A percentile compares a stretch with the other conserved stretches of the same genome.
Evolutionary conservation across 2,797 vertebrate genomes (phyloP).

Genomic region (Psittacula derbiana): DNA sequence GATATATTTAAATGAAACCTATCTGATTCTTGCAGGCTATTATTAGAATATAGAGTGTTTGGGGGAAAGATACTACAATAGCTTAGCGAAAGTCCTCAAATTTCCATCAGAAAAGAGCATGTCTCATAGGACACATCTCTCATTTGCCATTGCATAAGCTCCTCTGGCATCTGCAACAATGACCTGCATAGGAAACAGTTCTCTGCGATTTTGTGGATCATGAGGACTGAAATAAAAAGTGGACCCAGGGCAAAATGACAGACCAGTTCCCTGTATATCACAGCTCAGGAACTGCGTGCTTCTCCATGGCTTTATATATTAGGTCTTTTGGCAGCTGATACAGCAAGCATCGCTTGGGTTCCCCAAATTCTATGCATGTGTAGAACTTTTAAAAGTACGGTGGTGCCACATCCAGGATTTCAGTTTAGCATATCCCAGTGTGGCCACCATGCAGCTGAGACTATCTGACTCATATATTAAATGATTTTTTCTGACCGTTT

Average conservation of each 20-base stretch:
- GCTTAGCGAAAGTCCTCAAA: not conserved
- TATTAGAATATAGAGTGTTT: not conserved
- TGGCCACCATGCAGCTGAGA: not conserved
- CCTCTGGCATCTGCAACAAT: not conserved
- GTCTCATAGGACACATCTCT: not conserved
- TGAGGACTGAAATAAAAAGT: accelerated
- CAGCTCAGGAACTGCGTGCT: not conserved
- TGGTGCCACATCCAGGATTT: not conserved
- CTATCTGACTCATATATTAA: not conserved
- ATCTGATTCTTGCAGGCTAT: not conserved
- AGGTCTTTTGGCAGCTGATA: not conserved
- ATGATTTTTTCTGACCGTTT: accelerated
- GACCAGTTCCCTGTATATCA: accelerated
- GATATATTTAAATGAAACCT: not conserved
- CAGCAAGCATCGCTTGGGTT: accelerated
- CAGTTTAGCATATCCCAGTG: not conserved
- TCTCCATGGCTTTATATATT: accelerated
- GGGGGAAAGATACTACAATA: not conserved
- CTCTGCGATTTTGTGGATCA: accelerated
- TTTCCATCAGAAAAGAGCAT: not conserved
- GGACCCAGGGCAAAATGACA: accelerated
- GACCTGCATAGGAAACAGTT: not conserved
- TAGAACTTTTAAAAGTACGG: accelerated
- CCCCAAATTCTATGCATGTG: accelerated
- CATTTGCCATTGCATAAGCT: not conserved